phyloP scores from a whole-genome alignment of 2,113 vertebrate species.

The Ciconia stormi region DNA sequence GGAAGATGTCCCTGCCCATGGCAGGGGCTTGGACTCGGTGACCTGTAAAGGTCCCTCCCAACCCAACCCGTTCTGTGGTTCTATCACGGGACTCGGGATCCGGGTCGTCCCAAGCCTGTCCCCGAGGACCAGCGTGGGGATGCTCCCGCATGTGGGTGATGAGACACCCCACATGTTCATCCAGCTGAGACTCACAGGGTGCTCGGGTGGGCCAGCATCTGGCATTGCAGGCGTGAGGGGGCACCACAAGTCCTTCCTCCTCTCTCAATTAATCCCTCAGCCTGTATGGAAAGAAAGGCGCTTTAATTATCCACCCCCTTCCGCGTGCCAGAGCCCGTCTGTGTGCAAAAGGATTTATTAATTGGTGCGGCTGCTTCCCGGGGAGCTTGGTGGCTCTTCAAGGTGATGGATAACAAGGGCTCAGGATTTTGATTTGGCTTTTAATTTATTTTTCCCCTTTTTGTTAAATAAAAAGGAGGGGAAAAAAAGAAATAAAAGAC shows the following conservation, averaged over 20 bases:
- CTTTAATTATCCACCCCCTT: constrained; percentile 25
- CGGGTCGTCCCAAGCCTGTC: neutral
- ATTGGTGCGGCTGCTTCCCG: neutral
- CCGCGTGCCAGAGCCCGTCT: neutral
- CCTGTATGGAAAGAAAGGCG: neutral
- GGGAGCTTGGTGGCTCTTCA: neutral
- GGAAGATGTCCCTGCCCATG: neutral
- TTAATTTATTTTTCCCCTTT: neutral
- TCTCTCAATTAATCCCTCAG: neutral
- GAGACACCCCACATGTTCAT: neutral
- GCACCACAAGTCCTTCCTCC: neutral
- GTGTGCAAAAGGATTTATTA: neutral
- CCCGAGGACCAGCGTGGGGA: neutral
- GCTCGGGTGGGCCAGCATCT: neutral
- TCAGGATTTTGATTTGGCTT: neutral
- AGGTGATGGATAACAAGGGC: neutral
- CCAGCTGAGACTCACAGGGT: neutral
- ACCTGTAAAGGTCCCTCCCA: neutral
- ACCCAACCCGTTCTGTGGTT: neutral
- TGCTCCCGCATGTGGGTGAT: fast-evolving
- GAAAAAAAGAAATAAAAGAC: fast-evolving
- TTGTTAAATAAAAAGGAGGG: neutral
- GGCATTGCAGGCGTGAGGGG: neutral
- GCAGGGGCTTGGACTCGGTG: neutral
- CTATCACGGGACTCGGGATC: neutral